Evolutionary conservation across 2,113 vertebrate species (phyloP).

Genomic region (Cervus canadensis): DNA sequence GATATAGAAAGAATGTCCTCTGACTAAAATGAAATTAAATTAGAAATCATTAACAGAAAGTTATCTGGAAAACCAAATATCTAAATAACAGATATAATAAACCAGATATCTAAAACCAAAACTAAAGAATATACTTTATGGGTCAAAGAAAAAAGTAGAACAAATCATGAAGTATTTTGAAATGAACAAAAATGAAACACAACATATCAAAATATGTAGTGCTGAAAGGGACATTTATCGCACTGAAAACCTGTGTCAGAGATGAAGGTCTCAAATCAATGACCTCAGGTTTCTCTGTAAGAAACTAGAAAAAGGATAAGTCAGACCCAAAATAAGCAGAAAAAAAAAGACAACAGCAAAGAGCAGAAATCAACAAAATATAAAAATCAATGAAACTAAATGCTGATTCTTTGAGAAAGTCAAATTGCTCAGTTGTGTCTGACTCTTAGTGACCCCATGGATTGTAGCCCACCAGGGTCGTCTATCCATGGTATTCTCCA

Average conservation of each 20-base stretch:
- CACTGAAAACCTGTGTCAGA: neutral
- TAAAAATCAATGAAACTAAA: neutral
- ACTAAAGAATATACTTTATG: neutral
- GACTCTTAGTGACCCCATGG: neutral
- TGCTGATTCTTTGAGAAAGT: neutral
- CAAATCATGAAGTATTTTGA: neutral
- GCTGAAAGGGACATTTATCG: neutral
- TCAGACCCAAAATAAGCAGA: neutral
- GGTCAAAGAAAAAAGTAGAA: neutral
- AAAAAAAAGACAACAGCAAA: neutral
- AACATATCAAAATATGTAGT: rapidly evolving
- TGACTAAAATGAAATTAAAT: neutral
- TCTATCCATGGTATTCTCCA: neutral
- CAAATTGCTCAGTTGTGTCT: neutral
- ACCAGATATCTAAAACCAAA: neutral
- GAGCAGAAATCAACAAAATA: neutral
- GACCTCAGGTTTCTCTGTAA: neutral
- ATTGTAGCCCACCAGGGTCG: neutral
- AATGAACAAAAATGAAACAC: neutral
- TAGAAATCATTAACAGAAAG: neutral
- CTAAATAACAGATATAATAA: neutral
- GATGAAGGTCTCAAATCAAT: neutral
- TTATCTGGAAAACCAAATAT: neutral
- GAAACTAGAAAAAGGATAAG: neutral
- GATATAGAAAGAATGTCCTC: neutral